A percentile compares a stretch with the other conserved stretches of the same genome.
Conservation (phyloP, 2,113 vertebrate genomes). For the Esox niger region DNA sequence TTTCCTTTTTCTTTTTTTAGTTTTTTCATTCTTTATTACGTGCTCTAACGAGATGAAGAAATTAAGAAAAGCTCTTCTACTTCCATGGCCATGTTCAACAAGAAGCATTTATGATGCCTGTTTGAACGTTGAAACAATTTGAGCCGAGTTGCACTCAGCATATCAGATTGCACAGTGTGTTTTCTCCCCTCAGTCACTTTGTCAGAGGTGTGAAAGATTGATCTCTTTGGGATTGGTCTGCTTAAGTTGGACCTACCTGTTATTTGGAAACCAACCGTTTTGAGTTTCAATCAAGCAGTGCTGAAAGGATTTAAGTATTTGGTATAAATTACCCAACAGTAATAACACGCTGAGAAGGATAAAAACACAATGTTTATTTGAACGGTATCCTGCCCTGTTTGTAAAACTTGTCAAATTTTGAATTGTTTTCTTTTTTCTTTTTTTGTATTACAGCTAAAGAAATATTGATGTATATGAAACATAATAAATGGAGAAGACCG, state of each 20-base stretch:
- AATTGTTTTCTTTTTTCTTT: constrained; percentile 58
- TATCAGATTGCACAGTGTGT: constrained; percentile 31
- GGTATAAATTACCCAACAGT: constrained; percentile 66
- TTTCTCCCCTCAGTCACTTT: constrained; percentile 34
- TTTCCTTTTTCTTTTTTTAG: constrained; percentile 71
- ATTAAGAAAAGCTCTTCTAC: constrained; percentile 5
- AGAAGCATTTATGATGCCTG: background rate
- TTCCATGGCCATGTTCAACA: background rate
- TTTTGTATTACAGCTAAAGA: constrained; percentile 78
- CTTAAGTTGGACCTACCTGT: constrained; percentile 26
- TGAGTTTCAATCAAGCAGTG: constrained; percentile 46
- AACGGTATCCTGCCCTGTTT: constrained; percentile 97
- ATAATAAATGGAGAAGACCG: constrained; percentile 70
- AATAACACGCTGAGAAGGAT: constrained; percentile 68
- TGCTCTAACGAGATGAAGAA: constrained; percentile 57
- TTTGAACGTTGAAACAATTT: constrained; percentile 11
- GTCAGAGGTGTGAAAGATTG: constrained; percentile 54
- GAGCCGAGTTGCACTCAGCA: constrained; percentile 45
- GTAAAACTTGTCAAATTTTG: constrained; percentile 80
- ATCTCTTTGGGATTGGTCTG: constrained; percentile 10
- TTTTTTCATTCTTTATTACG: constrained; percentile 66
- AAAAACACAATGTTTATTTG: constrained; percentile 80
- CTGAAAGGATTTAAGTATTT: constrained; percentile 56
- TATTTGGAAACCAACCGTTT: constrained; percentile 44
- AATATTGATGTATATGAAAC: constrained; percentile 82